Percentiles rank a stretch among this genome's conserved stretches.
phyloP scores from a whole-genome alignment of 92 coral and sea anemone genomes.

The Epizoanthus ramosus region DNA sequence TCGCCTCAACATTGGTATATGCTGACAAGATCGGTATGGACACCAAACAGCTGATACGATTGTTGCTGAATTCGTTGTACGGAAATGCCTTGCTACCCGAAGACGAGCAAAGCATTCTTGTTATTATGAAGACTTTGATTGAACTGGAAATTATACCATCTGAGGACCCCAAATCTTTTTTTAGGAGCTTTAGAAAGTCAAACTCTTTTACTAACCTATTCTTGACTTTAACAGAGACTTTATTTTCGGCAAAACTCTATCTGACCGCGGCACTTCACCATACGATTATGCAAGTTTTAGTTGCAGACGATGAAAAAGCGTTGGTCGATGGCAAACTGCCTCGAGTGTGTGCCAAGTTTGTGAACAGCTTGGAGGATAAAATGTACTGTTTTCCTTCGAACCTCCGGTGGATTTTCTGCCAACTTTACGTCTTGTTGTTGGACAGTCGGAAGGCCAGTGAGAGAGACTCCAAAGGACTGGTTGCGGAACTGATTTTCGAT shows the following conservation, averaged over 20 bases:
- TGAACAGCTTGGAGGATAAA: slow-evolving; percentile 81
- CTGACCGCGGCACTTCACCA: slow-evolving; percentile 86
- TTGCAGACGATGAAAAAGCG: slow-evolving; percentile 71
- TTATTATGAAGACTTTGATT: slow-evolving; percentile 74
- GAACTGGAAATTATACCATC: slow-evolving; percentile 75
- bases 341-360: slow-evolving; percentile 66
- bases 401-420: slow-evolving; percentile 89
- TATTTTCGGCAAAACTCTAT: slow-evolving; percentile 80
- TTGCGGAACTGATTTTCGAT: slow-evolving; percentile 79
- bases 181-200: slow-evolving; percentile 69
- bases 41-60: slow-evolving; percentile 80
- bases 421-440: slow-evolving; percentile 67
- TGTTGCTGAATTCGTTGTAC: slow-evolving; percentile 81
- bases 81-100: slow-evolving; percentile 91
- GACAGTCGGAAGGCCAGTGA: slow-evolving; percentile 66
- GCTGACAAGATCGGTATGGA: slow-evolving; percentile 84
- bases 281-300: slow-evolving; percentile 80
- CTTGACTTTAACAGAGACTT: slow-evolving; percentile 73
- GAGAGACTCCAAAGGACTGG: slow-evolving; percentile 70
- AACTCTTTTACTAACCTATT: slow-evolving; percentile 82
- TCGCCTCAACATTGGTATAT: slow-evolving; percentile 84
- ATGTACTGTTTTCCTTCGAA: slow-evolving; percentile 89
- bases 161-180: slow-evolving; percentile 74
- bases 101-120: slow-evolving; percentile 79
- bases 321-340: slow-evolving; percentile 70